Conservation (phyloP, 2,888 invertebrate species). For the Keiferia lycopersicella region DNA sequence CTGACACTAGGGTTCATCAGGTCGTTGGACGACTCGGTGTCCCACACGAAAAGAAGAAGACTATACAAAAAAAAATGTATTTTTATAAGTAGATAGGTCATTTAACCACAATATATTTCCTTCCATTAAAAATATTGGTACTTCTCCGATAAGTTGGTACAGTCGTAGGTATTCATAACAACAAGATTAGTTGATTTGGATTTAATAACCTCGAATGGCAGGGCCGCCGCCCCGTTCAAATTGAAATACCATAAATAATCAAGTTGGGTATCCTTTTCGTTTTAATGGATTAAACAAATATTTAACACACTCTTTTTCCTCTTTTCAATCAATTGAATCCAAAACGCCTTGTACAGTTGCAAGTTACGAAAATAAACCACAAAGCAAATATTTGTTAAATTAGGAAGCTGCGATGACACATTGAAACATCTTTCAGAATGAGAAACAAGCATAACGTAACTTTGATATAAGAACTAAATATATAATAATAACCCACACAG, state of each 20-base stretch:
- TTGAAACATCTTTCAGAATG: conserved; percentile 74
- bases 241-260: conserved; percentile 65
- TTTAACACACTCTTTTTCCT: conserved; percentile 49
- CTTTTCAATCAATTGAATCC: too few relatives aligned
- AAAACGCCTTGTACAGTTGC: too few relatives aligned
- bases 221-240: conserved; percentile 63
- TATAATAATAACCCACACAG: conserved; percentile 64
- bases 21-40: too few relatives aligned
- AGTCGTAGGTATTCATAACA: conserved; percentile 41
- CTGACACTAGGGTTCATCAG: too few relatives aligned
- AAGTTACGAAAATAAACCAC: conserved; percentile 34
- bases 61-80: too few relatives aligned
- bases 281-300: conserved; percentile 71
- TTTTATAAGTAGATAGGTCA: too few relatives aligned
- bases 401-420: conserved; percentile 75
- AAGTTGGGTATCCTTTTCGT: conserved; percentile 58
- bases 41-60: too few relatives aligned
- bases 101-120: not conserved
- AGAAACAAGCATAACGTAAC: conserved; percentile 59
- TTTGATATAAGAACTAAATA: conserved; percentile 59
- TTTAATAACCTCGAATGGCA: conserved; percentile 70
- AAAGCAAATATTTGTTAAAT: conserved; percentile 64
- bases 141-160: not conserved
- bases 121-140: conserved; percentile 1
- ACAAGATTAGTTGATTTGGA: conserved; percentile 64